A percentile compares a stretch with the other conserved stretches of the same genome.
Evolutionary conservation across 2,113 vertebrate species (phyloP).

Genomic region (Brachyhypopomus gauderio): DNA sequence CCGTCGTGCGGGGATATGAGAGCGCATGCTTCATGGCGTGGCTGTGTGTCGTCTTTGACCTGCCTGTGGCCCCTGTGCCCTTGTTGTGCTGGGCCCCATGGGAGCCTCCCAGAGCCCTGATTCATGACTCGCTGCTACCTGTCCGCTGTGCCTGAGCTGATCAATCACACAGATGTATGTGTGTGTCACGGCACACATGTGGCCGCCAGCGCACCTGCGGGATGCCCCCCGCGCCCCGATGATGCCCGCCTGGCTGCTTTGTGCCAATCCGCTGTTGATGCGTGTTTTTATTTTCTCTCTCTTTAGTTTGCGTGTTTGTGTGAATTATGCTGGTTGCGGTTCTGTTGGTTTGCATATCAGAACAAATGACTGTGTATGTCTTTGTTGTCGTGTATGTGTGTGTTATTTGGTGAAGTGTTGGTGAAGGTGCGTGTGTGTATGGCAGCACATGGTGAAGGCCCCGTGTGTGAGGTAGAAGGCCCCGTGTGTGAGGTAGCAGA

Average conservation of each 20-base stretch:
- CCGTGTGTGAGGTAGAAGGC: too few species aligned
- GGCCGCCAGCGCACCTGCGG: conserved; percentile 54
- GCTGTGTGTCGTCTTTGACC: conserved; percentile 43
- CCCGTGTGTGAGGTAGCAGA: too few species aligned
- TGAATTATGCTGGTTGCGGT: background rate
- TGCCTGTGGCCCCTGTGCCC: conserved; percentile 29
- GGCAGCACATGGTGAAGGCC: too few species aligned
- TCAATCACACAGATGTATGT: conserved; percentile 56
- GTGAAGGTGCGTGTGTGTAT: background rate
- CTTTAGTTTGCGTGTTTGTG: background rate
- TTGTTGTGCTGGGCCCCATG: conserved; percentile 49
- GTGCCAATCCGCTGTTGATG: conserved; percentile 36
- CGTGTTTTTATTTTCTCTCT: background rate
- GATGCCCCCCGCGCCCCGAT: conserved; percentile 40
- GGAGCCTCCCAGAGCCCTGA: conserved; percentile 32
- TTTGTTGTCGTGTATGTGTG: background rate
- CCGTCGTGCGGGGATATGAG: background rate
- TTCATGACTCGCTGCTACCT: conserved; percentile 56
- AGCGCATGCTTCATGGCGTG: conserved; percentile 28
- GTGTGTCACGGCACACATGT: conserved; percentile 49
- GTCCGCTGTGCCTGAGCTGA: conserved; percentile 37
- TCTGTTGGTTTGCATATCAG: background rate
- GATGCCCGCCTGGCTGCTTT: conserved; percentile 40
- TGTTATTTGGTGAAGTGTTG: conserved; percentile 1
- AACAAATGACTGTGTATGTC: background rate